Base-by-base conservation (phyloP, 2,113 vertebrate species). In the Grallaria varia region DNA sequence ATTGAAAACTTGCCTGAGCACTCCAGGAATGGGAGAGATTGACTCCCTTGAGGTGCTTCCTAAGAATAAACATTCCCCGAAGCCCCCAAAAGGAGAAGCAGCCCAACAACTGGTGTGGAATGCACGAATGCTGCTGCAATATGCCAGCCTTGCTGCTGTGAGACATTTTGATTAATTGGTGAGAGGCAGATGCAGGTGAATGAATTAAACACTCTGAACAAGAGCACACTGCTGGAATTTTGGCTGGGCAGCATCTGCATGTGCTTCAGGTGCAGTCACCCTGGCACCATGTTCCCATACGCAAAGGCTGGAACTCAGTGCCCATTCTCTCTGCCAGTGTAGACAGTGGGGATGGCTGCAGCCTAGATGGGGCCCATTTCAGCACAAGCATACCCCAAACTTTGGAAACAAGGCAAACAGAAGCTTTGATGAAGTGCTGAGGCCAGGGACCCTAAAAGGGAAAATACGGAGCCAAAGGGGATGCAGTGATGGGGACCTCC, bases 231-330 rank as follows among this genome's bases (percentile, higher is more conserved):
- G 82, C 82, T 58, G 42, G 45, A 18, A 85, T 89, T 92, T 90
- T 3, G 8, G 58, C 4, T 8, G 35, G 63, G 67, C 44, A 85
- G 35, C 4, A 1, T 7, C 6, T 1, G 6, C 60, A 31, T 2
- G 0, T 14, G 8, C 37, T 58, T 39, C 35, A 52, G 31, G 24
- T 50, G 60, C 2, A 2, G 63, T 68, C 0, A 0, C 25, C 28
- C 23, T 5, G 14, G 23, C 52, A 35, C 8, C 1, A 0, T 14
- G 12, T 24, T 67, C 39, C 33, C 1, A 2, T 16, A 63, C 12
- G 6, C 35, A 14, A 33, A 53, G 44, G 40, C 39, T 23, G 35
- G 23, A 40, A 49, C 30, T 79, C 79, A 47, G 66, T 25, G 18
- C 14, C 60, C 60, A 12, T 59, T 50, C 53, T 63, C 23, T 76